phyloP scores from a whole-genome alignment of 2,797 vertebrate species.

The Alectoris magna region DNA sequence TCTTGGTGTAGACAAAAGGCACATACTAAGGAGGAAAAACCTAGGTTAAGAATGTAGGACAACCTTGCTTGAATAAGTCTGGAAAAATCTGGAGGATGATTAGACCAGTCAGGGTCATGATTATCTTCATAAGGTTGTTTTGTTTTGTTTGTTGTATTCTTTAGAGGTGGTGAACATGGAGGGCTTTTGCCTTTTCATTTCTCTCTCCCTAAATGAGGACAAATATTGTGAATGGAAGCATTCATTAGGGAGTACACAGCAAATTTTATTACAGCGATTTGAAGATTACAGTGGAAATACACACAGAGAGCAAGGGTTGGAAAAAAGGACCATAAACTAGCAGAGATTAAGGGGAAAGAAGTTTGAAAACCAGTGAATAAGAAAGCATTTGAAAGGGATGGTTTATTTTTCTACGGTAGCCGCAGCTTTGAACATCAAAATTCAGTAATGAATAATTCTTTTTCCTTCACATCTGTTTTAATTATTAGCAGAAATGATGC shows the following conservation, averaged over 20 bases:
- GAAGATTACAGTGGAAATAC: neutral
- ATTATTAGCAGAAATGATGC: neutral
- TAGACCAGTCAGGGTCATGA: neutral
- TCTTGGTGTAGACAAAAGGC: fast-evolving
- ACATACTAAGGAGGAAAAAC: neutral
- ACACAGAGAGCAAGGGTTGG: neutral
- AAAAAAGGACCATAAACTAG: neutral
- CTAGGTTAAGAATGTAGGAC: neutral
- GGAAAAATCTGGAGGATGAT: neutral
- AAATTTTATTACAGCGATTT: neutral
- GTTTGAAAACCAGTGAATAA: neutral
- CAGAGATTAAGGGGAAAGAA: neutral
- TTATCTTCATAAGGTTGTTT: neutral
- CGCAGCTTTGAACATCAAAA: neutral
- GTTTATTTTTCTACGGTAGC: neutral
- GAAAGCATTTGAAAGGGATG: neutral
- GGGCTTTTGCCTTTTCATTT: neutral
- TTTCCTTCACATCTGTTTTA: neutral
- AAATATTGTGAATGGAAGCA: neutral
- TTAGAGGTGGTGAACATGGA: fast-evolving
- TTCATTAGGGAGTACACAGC: fast-evolving
- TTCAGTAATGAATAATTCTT: neutral
- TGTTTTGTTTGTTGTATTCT: neutral
- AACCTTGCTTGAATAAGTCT: neutral
- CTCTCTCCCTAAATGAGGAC: neutral